These are phyloP conservation scores for Epinephelus moara DNA, from an alignment of 2,113 vertebrate species.

Conservation along the genomic window DNA sequence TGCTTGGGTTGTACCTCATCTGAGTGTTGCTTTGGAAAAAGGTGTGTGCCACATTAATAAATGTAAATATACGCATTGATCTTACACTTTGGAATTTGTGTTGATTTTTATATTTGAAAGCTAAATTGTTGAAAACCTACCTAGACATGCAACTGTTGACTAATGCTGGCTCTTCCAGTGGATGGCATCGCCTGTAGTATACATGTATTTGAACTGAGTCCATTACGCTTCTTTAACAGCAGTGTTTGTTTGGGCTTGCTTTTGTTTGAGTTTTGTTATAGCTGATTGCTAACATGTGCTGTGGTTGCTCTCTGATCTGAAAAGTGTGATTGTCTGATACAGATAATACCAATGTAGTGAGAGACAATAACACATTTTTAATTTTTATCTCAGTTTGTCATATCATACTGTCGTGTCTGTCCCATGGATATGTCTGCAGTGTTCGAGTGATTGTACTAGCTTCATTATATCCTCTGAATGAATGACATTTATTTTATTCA, in stretches of 20 bases:
- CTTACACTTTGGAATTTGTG: too few species aligned
- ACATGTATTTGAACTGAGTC: not conserved
- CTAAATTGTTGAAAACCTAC: not conserved
- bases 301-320: not conserved
- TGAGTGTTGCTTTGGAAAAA: not conserved
- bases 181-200: not conserved
- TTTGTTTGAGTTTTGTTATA: not conserved
- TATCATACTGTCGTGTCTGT: too few species aligned
- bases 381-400: not conserved
- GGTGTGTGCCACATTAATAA: not conserved
- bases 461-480: not conserved
- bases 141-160: not conserved
- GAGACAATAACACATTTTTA: not conserved
- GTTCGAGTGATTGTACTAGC: not conserved
- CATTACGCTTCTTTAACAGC: fast-evolving
- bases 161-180: not conserved
- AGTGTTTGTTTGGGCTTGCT: not conserved
- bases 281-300: not conserved
- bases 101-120: not conserved
- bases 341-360: not conserved
- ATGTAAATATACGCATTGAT: not conserved
- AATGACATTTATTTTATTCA: not conserved
- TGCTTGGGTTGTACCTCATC: not conserved
- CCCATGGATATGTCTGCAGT: not conserved
- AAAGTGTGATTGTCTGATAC: not conserved